A percentile compares a stretch with the other conserved stretches of the same genome.
phyloP scores from a whole-genome alignment of 2,888 invertebrate species.

The Steinernema scapterisci region DNA sequence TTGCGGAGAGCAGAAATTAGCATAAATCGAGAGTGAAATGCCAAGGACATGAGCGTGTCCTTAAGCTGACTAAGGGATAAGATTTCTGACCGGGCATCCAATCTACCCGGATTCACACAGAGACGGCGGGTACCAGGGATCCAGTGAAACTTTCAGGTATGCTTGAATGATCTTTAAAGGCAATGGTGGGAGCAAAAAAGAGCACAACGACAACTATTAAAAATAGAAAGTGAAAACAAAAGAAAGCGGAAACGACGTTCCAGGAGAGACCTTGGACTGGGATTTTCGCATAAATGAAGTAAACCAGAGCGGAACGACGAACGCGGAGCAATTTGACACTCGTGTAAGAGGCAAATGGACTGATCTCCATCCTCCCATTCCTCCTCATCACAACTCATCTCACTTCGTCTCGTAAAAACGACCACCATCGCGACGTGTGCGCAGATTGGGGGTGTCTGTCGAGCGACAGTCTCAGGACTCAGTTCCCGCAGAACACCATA shows the following conservation, averaged over 20 bases:
- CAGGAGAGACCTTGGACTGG: too few relatives aligned
- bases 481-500: constrained; percentile 4
- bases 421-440: not conserved
- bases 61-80: not conserved
- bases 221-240: too few relatives aligned
- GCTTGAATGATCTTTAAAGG: not conserved
- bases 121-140: not conserved
- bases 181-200: not conserved
- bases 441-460: not conserved
- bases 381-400: constrained; percentile 15
- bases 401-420: not conserved
- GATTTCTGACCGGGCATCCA: not conserved
- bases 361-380: too few relatives aligned
- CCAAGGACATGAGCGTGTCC: not conserved
- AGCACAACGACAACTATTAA: not conserved
- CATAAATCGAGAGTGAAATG: constrained; percentile 1
- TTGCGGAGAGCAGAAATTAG: constrained; percentile 16
- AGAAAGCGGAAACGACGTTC: too few relatives aligned
- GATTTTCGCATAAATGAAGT: too few relatives aligned
- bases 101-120: too few relatives aligned
- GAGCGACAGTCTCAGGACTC: not conserved
- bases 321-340: constrained; percentile 21
- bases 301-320: too few relatives aligned
- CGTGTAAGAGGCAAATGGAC: constrained; percentile 4
- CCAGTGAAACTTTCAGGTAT: not conserved